These are phyloP conservation scores for Drosophila parthenogenetica DNA, from an alignment of 2,888 invertebrate genomes.

Conservation along the genomic window DNA sequence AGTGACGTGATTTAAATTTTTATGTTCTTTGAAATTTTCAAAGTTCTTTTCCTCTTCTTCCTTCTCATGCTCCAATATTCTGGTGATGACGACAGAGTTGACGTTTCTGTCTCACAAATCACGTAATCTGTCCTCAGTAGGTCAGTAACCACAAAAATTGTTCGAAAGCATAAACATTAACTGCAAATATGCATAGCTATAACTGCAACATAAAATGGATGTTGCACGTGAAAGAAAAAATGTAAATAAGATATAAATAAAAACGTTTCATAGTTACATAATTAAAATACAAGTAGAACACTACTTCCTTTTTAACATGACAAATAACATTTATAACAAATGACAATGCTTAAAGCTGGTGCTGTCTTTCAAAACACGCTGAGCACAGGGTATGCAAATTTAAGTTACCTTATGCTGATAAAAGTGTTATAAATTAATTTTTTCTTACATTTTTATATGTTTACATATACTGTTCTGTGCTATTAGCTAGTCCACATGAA, in stretches of 20 bases:
- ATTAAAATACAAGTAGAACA: conserved; percentile 10
- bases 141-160: conserved; percentile 52
- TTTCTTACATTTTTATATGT: no score
- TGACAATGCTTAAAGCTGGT: no score
- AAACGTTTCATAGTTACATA: conserved; percentile 20
- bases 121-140: conserved; percentile 69
- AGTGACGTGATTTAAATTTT: conserved; percentile 76
- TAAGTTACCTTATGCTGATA: no score
- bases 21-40: conserved; percentile 66
- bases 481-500: background rate
- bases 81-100: conserved; percentile 43
- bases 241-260: conserved; percentile 33
- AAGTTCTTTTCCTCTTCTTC: conserved; percentile 13
- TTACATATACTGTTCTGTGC: no score
- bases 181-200: conserved; percentile 13
- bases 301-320: no score
- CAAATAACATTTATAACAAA: no score
- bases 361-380: no score
- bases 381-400: no score
- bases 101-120: conserved; percentile 57
- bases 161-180: conserved; percentile 44
- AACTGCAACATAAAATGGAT: conserved; percentile 4
- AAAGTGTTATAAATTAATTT: no score
- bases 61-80: background rate
- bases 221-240: conserved; percentile 17